Conservation (phyloP, 2,888 invertebrate species). For the Drosophila cyrtoloma region DNA sequence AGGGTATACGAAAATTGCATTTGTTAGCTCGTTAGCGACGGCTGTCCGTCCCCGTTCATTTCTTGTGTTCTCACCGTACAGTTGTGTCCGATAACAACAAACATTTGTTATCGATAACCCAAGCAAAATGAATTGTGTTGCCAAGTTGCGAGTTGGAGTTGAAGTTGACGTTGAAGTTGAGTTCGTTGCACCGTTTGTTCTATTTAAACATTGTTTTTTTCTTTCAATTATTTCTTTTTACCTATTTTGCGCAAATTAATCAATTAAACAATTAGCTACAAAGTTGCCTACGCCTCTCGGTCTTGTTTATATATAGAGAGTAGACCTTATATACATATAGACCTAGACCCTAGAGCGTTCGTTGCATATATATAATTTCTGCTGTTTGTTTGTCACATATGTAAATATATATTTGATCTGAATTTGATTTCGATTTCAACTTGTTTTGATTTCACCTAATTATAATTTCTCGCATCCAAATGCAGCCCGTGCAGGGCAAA, state of each 20-base stretch:
- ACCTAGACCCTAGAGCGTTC: conserved; percentile 64
- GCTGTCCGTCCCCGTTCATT: conserved; percentile 38
- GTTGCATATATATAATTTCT: conserved; percentile 33
- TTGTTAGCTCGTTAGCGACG: conserved; percentile 48
- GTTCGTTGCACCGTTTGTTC: conserved; percentile 55
- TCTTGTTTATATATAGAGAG: conserved; percentile 38
- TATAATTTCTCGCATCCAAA: conserved; percentile 20
- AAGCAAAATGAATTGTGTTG: conserved; percentile 29
- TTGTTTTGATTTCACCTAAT: conserved; percentile 31
- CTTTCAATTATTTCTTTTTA: conserved; percentile 19
- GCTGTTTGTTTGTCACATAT: conserved; percentile 4
- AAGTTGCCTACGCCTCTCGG: conserved; percentile 45
- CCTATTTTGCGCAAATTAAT: conserved; percentile 34
- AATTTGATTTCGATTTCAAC: conserved; percentile 33
- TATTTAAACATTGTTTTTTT: conserved; percentile 19
- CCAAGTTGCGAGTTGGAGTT: conserved; percentile 39
- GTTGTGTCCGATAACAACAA: conserved; percentile 30
- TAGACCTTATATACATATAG: conserved; percentile 39
- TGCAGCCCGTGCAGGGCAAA: conserved; percentile 3
- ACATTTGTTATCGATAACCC: conserved; percentile 48
- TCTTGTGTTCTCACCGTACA: conserved; percentile 36
- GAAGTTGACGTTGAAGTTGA: conserved; percentile 13
- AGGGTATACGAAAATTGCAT: conserved; percentile 33
- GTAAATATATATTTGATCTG: conserved; percentile 4
- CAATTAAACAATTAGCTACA: conserved; percentile 42